Percentiles rank a stretch among this genome's conserved stretches.
These are phyloP conservation scores for Monopis laevigella DNA, from an alignment of 2,888 invertebrate genomes.

Conservation along the genomic window DNA sequence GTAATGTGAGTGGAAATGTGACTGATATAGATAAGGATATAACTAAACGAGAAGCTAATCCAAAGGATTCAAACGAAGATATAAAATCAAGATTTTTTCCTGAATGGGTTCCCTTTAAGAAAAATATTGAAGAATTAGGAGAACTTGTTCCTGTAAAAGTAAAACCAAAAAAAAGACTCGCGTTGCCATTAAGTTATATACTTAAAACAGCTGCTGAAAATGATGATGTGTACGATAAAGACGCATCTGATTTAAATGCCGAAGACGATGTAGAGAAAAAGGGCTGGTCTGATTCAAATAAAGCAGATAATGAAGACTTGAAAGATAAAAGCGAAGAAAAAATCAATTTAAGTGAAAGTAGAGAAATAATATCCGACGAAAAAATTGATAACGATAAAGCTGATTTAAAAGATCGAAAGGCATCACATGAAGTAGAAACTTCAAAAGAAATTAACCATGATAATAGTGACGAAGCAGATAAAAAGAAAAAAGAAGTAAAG, in stretches of 20 bases:
- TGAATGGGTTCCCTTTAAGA: conserved; percentile 59
- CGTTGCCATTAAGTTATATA: conserved; percentile 41
- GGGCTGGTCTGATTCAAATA: conserved; percentile 46
- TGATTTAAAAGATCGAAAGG: conserved; percentile 23
- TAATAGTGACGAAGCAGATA: neutral
- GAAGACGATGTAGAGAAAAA: conserved; percentile 52
- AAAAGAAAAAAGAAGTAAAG: neutral
- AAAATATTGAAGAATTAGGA: conserved; percentile 46
- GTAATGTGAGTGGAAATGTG: conserved; percentile 30
- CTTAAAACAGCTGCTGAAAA: conserved; percentile 34
- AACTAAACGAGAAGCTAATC: conserved; percentile 24
- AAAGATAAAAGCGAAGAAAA: neutral
- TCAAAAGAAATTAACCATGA: neutral
- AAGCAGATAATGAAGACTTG: neutral
- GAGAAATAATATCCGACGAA: neutral
- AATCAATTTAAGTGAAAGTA: neutral
- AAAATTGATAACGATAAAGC: neutral
- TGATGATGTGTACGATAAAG: conserved; percentile 44
- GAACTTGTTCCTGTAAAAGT: conserved; percentile 37
- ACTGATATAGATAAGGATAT: neutral
- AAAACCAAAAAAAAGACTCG: conserved; percentile 41
- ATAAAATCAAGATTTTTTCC: conserved; percentile 36
- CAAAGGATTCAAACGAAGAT: conserved; percentile 27
- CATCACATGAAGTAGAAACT: conserved; percentile 7
- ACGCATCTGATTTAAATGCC: conserved; percentile 36